phyloP scores from a whole-genome alignment of 2,113 vertebrate species.

The Ailurus styani region DNA sequence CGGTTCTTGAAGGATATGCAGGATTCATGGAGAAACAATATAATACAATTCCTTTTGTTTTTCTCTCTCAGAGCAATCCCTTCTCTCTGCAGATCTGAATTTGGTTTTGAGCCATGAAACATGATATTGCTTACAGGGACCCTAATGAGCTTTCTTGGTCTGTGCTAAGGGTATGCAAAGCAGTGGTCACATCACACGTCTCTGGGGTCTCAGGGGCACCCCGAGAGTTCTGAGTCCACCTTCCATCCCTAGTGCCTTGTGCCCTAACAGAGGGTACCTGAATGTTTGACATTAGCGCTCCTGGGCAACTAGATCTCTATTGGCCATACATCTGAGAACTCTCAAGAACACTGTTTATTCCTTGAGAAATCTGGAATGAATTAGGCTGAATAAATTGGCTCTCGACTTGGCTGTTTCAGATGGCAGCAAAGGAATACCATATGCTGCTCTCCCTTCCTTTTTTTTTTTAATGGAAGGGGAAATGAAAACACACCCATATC shows the following conservation, averaged over 20 bases:
- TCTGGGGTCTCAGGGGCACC: background rate
- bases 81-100: conserved; percentile 3
- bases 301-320: conserved; percentile 55
- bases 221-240: background rate
- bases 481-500: conserved; percentile 64
- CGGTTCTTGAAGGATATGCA: background rate
- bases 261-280: conserved; percentile 38
- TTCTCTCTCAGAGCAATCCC: background rate
- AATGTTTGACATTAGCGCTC: conserved; percentile 35
- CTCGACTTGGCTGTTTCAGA: conserved; percentile 69
- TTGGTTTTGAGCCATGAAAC: conserved; percentile 43
- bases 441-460: conserved; percentile 7
- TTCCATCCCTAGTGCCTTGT: background rate
- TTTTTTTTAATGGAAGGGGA: conserved; percentile 55
- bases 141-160: background rate
- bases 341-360: conserved; percentile 72
- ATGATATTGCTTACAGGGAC: conserved; percentile 38
- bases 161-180: background rate
- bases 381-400: conserved; percentile 72
- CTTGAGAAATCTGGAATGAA: conserved; percentile 72
- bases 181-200: background rate
- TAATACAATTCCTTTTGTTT: conserved; percentile 22
- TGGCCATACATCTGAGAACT: conserved; percentile 72
- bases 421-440: conserved; percentile 72
- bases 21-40: background rate